Base-by-base conservation (phyloP, 2,797 vertebrate species). In the Caiman crocodilus region DNA sequence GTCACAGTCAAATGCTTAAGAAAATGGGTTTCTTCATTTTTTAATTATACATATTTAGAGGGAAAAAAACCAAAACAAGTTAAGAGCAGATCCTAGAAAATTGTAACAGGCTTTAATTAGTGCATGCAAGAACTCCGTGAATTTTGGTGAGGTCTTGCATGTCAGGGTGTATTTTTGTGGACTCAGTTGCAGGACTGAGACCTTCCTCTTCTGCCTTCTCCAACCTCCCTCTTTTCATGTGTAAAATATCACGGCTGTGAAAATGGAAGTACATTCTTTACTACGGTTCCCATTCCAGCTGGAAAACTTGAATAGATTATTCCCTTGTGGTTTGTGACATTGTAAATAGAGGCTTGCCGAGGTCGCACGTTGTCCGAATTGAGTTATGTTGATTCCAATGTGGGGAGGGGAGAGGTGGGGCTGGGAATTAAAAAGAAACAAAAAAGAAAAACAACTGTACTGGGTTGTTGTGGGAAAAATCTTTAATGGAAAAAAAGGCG, bases 201-300 rank as follows among this genome's bases (percentile, higher is more conserved):
- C 16, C 20, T 69, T 73, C 88, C 35, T 84, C 6, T 30, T 76
- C 76, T 73, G 79, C 35, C 59, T 84, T 73, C 50, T 2, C 79
- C 28, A 15, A n/a, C 15, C 21, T 65, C 71, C 64, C 32, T 32
- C 28, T 56, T 79, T 76, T n/a, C 87, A 93, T 94, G 94, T 95
- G 95, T 96, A 96, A 95, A 95, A 93, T 96, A 91, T 95, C 96
- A 94, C 81, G 30, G 94, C 92, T 87, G 85, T 35, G 81, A 87
- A 92, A 86, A 87, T 0, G 20, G 64, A 73, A 87, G 78, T 89
- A 60, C 5, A 2, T 88, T 90, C 86, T 85, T 32, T 74, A 71
- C 55, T 76, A 67, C 82, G 26, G 67, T 88, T 87, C 85, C 71
- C 69, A 80, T 94, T 93, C 90, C 90, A 82, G 71, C 65, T 79